Conservation (phyloP, 1,140 invertebrate genomes). For the Daktulosphaira vitifoliae region DNA sequence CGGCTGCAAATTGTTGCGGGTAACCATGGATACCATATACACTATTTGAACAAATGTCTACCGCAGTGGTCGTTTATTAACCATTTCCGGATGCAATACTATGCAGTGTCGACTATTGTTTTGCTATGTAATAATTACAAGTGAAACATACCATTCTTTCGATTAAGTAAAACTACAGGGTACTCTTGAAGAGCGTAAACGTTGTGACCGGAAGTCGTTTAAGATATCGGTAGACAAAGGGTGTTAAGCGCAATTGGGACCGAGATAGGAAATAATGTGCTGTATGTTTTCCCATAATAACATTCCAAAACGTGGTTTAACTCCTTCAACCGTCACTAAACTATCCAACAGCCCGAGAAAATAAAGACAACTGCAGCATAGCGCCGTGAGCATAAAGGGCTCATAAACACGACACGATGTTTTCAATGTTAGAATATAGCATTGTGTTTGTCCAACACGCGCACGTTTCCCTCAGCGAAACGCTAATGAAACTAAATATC, state of each 20-base stretch:
- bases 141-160: too few relatives aligned
- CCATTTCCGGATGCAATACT: not conserved
- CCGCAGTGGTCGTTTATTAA: not conserved
- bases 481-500: conserved; percentile 16
- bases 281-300: too few relatives aligned
- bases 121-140: too few relatives aligned
- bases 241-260: too few relatives aligned
- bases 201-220: too few relatives aligned
- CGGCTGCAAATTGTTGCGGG: not conserved
- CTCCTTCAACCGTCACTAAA: conserved; percentile 21
- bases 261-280: too few relatives aligned
- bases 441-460: not conserved
- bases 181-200: too few relatives aligned
- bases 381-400: not conserved
- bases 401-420: not conserved
- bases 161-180: too few relatives aligned
- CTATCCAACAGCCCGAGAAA: not conserved
- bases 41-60: not conserved
- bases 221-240: too few relatives aligned
- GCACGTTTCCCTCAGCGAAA: not conserved
- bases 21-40: conserved; percentile 7
- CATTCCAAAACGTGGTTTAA: too few relatives aligned
- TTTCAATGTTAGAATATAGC: not conserved
- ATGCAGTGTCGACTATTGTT: too few relatives aligned
- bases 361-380: not conserved